Conservation (phyloP, 2,888 invertebrate species). For the Galerucella nymphaeae region DNA sequence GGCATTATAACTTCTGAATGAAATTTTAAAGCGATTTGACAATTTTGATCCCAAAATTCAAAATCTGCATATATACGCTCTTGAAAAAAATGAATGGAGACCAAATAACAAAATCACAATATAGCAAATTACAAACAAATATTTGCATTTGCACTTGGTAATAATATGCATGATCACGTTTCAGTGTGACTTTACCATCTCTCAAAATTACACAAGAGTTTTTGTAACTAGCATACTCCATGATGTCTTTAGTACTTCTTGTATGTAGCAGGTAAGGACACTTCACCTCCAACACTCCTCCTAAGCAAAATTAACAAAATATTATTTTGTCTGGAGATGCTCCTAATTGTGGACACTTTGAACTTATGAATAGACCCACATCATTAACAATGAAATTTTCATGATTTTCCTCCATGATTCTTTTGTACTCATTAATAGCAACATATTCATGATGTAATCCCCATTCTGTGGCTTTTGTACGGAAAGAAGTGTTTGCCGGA, state of each 20-base stretch:
- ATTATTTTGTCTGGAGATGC: constrained; percentile 43
- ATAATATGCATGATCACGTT: constrained; percentile 35
- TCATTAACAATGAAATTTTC: constrained; percentile 30
- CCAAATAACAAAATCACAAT: constrained; percentile 44
- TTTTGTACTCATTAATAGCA: constrained; percentile 13
- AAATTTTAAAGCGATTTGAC: constrained; percentile 24
- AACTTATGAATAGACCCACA: constrained; percentile 31
- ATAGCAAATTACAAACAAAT: constrained; percentile 27
- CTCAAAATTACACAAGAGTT: constrained; percentile 17
- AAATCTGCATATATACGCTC: constrained; percentile 34
- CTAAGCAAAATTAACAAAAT: constrained; percentile 39
- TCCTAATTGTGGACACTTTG: constrained; percentile 39
- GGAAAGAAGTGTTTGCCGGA: constrained; percentile 15
- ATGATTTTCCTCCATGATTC: constrained; percentile 28
- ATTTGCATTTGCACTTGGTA: constrained; percentile 43
- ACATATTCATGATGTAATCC: constrained; percentile 19
- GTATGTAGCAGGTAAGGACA: constrained; percentile 37
- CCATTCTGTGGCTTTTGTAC: constrained; percentile 21
- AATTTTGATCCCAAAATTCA: constrained; percentile 31
- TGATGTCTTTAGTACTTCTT: neutral
- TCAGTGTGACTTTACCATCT: constrained; percentile 16
- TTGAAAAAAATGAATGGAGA: constrained; percentile 31
- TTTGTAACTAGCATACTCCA: constrained; percentile 5
- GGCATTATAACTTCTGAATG: constrained; percentile 39
- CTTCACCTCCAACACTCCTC: constrained; percentile 39